These are phyloP conservation scores for Hipposideros armiger DNA, from an alignment of 2,113 vertebrate species.

Conservation along the genomic window DNA sequence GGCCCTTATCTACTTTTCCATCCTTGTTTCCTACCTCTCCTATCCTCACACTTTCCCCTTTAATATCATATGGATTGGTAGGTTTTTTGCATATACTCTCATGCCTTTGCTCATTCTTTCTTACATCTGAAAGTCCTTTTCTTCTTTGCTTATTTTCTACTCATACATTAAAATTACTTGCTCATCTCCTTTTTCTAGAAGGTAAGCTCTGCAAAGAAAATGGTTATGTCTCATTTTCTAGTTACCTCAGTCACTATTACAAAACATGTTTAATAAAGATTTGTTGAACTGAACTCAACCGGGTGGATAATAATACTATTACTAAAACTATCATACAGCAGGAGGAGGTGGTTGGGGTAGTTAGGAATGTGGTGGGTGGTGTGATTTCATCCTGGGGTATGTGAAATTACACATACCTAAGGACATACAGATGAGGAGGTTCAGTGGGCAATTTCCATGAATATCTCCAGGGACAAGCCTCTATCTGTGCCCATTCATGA, in stretches of 20 bases:
- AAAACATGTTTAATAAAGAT: not conserved
- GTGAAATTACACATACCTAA: not conserved
- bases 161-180: not conserved
- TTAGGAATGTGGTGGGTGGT: not conserved
- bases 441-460: not conserved
- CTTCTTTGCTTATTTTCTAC: not conserved
- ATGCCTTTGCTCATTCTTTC: not conserved
- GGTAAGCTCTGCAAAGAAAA: conserved; percentile 2
- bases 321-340: not conserved
- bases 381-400: not conserved
- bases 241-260: not conserved
- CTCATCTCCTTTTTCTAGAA: not conserved
- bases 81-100: not conserved
- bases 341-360: not conserved
- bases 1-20: not conserved
- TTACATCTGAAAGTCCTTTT: not conserved
- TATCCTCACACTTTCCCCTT: not conserved
- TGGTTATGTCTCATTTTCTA: not conserved
- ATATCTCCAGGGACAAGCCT: not conserved
- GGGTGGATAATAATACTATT: not conserved
- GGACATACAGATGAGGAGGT: not conserved
- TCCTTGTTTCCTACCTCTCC: not conserved
- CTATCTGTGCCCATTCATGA: not conserved
- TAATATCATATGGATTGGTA: not conserved
- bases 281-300: conserved; percentile 5